Evolutionary conservation across 1,140 invertebrate species (phyloP).

Genomic region (Micrasema longulum): DNA sequence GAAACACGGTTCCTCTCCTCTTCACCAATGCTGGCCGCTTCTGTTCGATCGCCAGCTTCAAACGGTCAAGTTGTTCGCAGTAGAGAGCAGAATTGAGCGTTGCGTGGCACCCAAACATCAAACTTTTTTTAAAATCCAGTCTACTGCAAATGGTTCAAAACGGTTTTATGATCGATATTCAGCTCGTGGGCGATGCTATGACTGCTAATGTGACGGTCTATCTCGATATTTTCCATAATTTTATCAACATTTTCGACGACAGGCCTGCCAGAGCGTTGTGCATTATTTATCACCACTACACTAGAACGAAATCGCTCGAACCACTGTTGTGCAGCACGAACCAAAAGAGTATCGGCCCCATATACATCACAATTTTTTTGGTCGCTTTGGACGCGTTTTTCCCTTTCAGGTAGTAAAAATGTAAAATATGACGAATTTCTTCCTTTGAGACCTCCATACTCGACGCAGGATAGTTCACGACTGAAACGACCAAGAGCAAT

Average conservation of each 20-base stretch:
- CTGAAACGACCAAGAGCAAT: too few species aligned
- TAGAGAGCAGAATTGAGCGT: slow-evolving; percentile 17
- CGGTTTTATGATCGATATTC: slow-evolving; percentile 5
- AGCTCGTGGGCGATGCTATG: slow-evolving; percentile 7
- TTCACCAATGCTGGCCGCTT: slow-evolving; percentile 12
- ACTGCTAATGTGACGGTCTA: slow-evolving; percentile 16
- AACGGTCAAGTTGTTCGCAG: slow-evolving; percentile 18
- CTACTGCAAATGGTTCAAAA: background rate
- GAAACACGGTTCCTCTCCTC: slow-evolving; percentile 20
- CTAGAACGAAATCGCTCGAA: slow-evolving; percentile 23
- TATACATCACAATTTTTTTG: too few species aligned
- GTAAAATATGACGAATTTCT: too few species aligned
- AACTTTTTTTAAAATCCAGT: too few species aligned
- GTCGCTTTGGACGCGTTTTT: too few species aligned
- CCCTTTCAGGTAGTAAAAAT: too few species aligned
- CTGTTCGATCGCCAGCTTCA: slow-evolving; percentile 12
- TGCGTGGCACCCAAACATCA: too few species aligned
- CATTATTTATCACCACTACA: slow-evolving; percentile 14
- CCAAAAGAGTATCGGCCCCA: slow-evolving; percentile 10
- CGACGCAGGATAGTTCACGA: too few species aligned
- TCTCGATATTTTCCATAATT: slow-evolving; percentile 19
- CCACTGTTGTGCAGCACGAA: slow-evolving; percentile 4
- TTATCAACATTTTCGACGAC: slow-evolving; percentile 13
- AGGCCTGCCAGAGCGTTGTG: slow-evolving; percentile 16
- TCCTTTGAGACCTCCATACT: too few species aligned